A percentile compares a stretch with the other conserved stretches of the same genome.
Evolutionary conservation across 2,113 vertebrate genomes (phyloP).

Genomic region (Sceloporus tristichus): DNA sequence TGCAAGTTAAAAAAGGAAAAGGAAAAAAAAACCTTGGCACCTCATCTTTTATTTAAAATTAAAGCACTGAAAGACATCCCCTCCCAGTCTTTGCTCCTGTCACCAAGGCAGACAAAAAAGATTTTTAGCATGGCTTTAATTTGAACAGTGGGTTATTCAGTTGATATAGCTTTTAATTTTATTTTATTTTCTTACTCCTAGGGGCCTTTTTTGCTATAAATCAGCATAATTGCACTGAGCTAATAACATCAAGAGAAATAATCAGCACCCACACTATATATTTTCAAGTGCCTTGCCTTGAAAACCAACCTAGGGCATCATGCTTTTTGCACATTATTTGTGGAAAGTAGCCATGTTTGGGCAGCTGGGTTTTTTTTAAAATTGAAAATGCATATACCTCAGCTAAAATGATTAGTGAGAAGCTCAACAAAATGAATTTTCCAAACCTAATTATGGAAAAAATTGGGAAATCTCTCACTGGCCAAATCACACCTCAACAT

Average conservation of each 20-base stretch:
- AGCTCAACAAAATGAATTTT: neutral
- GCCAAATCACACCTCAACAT: neutral
- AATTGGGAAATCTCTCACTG: neutral
- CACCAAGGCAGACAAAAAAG: too few relatives aligned
- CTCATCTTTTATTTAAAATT: too few relatives aligned
- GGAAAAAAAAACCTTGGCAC: too few relatives aligned
- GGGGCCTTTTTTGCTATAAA: neutral
- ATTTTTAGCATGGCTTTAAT: too few relatives aligned
- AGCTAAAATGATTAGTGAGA: neutral
- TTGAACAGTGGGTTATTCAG: too few relatives aligned
- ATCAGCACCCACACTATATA: neutral
- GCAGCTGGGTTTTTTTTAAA: neutral
- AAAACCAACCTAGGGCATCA: neutral
- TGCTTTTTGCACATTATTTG: neutral
- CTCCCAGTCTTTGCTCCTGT: too few relatives aligned
- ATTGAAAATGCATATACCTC: neutral
- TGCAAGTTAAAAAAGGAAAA: too few relatives aligned
- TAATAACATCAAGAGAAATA: neutral
- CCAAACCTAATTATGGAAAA: neutral
- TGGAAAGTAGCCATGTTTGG: neutral
- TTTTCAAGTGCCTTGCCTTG: neutral
- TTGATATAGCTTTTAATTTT: too few relatives aligned
- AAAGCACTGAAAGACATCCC: too few relatives aligned
- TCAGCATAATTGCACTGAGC: neutral
- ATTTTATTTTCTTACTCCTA: neutral